phyloP scores from a whole-genome alignment of 2,888 invertebrate species.

The Agrilus mali region DNA sequence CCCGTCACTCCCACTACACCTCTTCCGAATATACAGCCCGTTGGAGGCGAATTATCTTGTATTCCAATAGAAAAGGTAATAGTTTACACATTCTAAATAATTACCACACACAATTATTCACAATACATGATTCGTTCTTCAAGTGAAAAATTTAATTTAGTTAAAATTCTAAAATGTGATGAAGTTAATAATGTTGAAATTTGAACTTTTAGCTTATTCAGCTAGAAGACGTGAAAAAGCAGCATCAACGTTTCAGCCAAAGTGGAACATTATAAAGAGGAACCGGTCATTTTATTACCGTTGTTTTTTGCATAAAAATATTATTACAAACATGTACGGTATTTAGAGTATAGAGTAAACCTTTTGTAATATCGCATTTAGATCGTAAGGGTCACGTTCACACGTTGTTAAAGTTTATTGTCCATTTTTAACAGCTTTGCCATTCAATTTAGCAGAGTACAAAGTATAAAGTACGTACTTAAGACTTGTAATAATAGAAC shows the following conservation, averaged over 20 bases:
- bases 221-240: conserved; percentile 47
- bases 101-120: background rate
- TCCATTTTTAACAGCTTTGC: too few species aligned
- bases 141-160: too few species aligned
- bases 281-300: conserved; percentile 3
- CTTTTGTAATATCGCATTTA: too few species aligned
- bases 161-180: too few species aligned
- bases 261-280: conserved; percentile 27
- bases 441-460: too few species aligned
- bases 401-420: too few species aligned
- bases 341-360: background rate
- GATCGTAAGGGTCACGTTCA: too few species aligned
- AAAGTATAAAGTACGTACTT: too few species aligned
- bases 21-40: conserved; percentile 40
- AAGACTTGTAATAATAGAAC: too few species aligned
- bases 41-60: conserved; percentile 72
- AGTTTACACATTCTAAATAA: background rate
- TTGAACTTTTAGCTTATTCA: conserved; percentile 45
- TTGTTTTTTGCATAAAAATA: conserved; percentile 2
- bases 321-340: background rate
- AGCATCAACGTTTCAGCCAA: conserved; percentile 22
- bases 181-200: background rate
- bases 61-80: conserved; percentile 68
- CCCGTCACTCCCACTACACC: conserved; percentile 31
- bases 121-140: background rate